Evolutionary conservation across 2,888 invertebrate genomes (phyloP), one percentile per base, ranked within the genome.

Genomic region (Diaprepes abbreviatus): DNA sequence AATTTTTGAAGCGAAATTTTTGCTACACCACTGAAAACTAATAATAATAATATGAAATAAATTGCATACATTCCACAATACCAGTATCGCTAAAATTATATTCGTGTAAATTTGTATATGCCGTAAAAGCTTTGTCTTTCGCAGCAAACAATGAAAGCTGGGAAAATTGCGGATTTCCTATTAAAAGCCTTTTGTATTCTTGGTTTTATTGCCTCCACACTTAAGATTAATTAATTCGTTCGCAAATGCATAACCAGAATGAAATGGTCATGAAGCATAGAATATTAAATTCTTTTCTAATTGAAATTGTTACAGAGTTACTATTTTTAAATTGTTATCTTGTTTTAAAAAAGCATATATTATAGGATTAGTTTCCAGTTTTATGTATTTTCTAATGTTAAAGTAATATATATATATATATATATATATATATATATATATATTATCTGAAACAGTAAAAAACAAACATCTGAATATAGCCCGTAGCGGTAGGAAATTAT

Each of bases 221-320:
- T 48, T 28, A n/a, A 48, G 24, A 28, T 31, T 50, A 28, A 50
- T 50, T 50, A 50, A 50, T 50, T 50, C 28, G 48, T 50, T 4
- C 14, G 9, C 14, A 28, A 24, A 21, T 45, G 40, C 43, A 19
- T 43, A 19, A 2, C n/a, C n/a, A n/a, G 4, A n/a, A 43, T 43
- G n/a, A n/a, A 17, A 40, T n/a, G 40, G 3, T 16, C 38, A 38
- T 16, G 6, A 19, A 9, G 19, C 5, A 36, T 36, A 3, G 36
- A 36, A 1, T 36, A 36, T 19, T 19, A 43, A 43, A 19, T 17
- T 17, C 36, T 36, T 6, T 14, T 2, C 4, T 40, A 40, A 40
- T 40, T 40, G 40, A 14, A 40, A 40, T 12, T 36, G 5, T 12
- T 12, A 12, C 12, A 12, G 10, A 36, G 24, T 5, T 24, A 24